A percentile compares a stretch with the other conserved stretches of the same genome.
phyloP scores from a whole-genome alignment of 2,113 vertebrate genomes.

The Toxotes chatareus region DNA sequence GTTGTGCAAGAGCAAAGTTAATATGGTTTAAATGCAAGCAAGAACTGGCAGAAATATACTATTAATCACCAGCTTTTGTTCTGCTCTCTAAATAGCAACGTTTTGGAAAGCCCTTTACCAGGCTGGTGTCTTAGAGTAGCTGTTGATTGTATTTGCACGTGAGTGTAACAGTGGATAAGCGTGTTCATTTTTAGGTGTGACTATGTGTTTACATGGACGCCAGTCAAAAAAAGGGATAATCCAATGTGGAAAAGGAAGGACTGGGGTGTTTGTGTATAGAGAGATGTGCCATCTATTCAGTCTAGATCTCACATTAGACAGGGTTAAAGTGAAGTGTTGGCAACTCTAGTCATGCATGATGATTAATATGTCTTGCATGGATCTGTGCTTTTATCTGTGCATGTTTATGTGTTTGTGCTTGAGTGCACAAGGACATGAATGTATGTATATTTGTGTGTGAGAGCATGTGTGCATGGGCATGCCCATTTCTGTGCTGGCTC shows the following conservation, averaged over 20 bases:
- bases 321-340: conserved; percentile 63
- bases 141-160: conserved; percentile 33
- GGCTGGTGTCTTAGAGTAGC: conserved; percentile 44
- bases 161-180: conserved; percentile 63
- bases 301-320: conserved; percentile 58
- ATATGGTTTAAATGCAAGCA: conserved; percentile 81
- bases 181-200: conserved; percentile 76
- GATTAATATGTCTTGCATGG: conserved; percentile 63
- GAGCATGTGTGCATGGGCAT: conserved; percentile 40
- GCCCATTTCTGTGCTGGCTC: conserved; percentile 85
- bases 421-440: conserved; percentile 7
- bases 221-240: conserved; percentile 77
- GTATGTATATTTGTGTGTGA: not conserved
- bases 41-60: conserved; percentile 81
- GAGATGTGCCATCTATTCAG: conserved; percentile 62
- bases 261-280: conserved; percentile 42
- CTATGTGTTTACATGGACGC: conserved; percentile 73
- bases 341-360: conserved; percentile 47
- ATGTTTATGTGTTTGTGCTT: conserved; percentile 64
- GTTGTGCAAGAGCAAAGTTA: conserved; percentile 79
- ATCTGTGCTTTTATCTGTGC: conserved; percentile 46
- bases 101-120: conserved; percentile 59
- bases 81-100: conserved; percentile 73
- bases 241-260: conserved; percentile 58
- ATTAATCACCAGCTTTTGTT: conserved; percentile 83